Evolutionary conservation across 2,797 vertebrate genomes (phyloP).

Genomic region (Eidolon dupreanum): DNA sequence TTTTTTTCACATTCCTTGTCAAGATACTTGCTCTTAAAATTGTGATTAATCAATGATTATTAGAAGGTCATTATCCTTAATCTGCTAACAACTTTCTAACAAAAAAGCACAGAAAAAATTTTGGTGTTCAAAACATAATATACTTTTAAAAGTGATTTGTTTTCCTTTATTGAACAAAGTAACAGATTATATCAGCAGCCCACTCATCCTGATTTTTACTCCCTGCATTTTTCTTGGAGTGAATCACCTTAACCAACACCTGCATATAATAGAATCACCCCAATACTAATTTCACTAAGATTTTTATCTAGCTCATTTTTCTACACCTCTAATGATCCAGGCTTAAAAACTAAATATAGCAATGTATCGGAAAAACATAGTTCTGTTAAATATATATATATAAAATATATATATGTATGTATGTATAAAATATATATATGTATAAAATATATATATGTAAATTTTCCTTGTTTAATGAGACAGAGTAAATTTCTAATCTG

Average conservation of each 20-base stretch:
- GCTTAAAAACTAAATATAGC: background rate
- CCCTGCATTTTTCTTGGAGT: background rate
- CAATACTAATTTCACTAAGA: slow-evolving; percentile 49
- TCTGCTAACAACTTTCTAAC: slow-evolving; percentile 36
- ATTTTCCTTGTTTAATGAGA: slow-evolving; percentile 6
- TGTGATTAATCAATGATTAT: background rate
- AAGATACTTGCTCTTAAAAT: slow-evolving; percentile 15
- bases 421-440: background rate
- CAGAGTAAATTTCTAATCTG: background rate
- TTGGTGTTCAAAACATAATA: slow-evolving; percentile 19
- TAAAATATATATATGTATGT: background rate
- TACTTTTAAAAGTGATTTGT: slow-evolving; percentile 4
- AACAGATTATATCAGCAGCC: slow-evolving; percentile 50
- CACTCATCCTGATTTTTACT: background rate
- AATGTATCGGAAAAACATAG: slow-evolving; percentile 26
- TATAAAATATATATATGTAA: background rate
- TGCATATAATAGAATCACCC: background rate
- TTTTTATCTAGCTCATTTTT: slow-evolving; percentile 70
- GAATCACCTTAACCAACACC: slow-evolving; percentile 64
- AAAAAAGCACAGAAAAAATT: slow-evolving; percentile 34
- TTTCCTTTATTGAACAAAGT: slow-evolving; percentile 46
- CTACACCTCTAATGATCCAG: slow-evolving; percentile 69
- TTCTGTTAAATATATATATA: background rate
- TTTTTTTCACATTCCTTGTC: background rate
- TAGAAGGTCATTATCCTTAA: background rate